These are phyloP conservation scores for Resseliella maxima DNA, from an alignment of 2,888 invertebrate species.

Conservation along the genomic window DNA sequence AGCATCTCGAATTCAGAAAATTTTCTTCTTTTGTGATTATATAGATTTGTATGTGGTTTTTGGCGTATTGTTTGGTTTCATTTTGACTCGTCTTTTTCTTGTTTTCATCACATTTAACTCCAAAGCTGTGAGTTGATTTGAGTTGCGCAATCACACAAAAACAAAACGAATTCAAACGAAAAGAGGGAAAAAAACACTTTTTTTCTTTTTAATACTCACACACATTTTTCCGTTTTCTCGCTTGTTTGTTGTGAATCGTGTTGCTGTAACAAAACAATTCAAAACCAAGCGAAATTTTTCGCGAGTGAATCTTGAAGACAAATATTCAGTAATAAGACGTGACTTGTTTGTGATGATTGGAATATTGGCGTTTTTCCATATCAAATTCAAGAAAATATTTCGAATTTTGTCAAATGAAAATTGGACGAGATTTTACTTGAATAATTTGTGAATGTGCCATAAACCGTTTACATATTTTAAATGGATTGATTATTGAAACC, in stretches of 20 bases:
- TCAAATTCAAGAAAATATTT: background rate
- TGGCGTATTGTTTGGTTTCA: background rate
- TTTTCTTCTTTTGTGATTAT: background rate
- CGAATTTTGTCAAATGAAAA: background rate
- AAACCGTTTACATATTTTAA: background rate
- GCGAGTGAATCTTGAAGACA: background rate
- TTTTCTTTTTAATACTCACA: background rate
- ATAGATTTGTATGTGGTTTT: slow-evolving; percentile 33
- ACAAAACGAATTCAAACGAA: background rate
- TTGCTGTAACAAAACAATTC: background rate
- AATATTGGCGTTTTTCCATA: background rate
- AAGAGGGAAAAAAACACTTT: background rate
- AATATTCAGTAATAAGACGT: slow-evolving; percentile 3
- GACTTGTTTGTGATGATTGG: background rate
- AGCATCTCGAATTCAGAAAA: background rate
- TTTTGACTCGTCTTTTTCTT: background rate
- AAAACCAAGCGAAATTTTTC: background rate
- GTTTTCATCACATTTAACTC: background rate
- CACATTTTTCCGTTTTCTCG: background rate
- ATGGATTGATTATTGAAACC: background rate
- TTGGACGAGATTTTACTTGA: background rate
- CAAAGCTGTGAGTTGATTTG: background rate
- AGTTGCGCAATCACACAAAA: background rate
- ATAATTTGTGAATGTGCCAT: background rate
- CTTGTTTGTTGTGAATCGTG: background rate